Base-by-base conservation (phyloP, 2,113 vertebrate genomes). In the Aegotheles bennettii region DNA sequence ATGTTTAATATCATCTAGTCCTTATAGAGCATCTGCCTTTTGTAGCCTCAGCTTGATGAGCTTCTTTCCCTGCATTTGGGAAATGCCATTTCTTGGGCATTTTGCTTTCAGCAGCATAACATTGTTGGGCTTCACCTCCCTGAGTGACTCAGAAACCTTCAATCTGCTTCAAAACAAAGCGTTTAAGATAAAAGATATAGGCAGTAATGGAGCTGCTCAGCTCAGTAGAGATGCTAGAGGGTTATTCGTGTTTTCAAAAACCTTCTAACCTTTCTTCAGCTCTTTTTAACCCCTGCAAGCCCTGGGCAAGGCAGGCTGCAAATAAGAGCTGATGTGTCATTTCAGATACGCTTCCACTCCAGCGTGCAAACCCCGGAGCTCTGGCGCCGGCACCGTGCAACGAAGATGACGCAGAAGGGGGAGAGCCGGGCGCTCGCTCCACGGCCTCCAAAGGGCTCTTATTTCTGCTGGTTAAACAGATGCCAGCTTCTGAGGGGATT, bases 131-230 rank as follows among this genome's bases (percentile, higher is more conserved):
- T 90, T 93, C 50, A 61, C 75, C 40, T 92, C 68, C 59, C 38
- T 10, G 28, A 56, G 48, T 94, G 91, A 95, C 81, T 93, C 93
- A 88, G 93, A 86, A 96, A 91, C 79, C 54, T 67, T 84, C 78
- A 94, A 84, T 94, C 89, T 94, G 89, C 79, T 91, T 59, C 93
- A 61, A 90, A 94, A 90, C 84, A 94, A 96, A 91, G 75, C 40
- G 19, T 80, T 84, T 90, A 28, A 90, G 73, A 70, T 54, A 92
- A 90, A 80, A 84, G 12, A 60, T 67, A 59, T 3, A 56, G 63
- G 60, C 56, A 53, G 76, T 64, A 79, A 90, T 35, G 53, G 79
- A 95, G 59, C 94, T 67, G 53, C 69, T 84, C 1, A 0, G 65
- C 84, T 93, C 38, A 87, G 19, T 47, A 40, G 21, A 81, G 88